A percentile compares a stretch with the other conserved stretches of the same genome.
Evolutionary conservation across 1,140 invertebrate genomes (phyloP).

Genomic region (Armadillidium nasatum): DNA sequence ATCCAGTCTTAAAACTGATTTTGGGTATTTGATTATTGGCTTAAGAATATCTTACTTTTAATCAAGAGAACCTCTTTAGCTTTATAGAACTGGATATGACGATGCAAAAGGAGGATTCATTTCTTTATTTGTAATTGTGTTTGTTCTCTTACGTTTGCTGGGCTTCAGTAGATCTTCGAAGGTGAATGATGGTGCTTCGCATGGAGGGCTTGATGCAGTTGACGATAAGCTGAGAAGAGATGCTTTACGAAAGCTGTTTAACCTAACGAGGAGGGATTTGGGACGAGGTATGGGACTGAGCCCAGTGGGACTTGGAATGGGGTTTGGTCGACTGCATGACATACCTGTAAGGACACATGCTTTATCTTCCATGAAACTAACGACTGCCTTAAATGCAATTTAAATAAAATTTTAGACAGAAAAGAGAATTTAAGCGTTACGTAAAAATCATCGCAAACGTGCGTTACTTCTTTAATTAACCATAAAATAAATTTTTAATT

Average conservation of each 20-base stretch:
- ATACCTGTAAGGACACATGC: constrained; percentile 32
- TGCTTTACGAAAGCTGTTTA: constrained; percentile 69
- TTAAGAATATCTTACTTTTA: no score
- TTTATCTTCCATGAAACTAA: not conserved
- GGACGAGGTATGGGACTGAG: constrained; percentile 43
- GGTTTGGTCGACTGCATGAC: constrained; percentile 19
- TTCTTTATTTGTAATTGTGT: not conserved
- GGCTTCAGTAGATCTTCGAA: constrained; percentile 74
- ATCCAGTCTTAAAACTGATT: constrained; percentile 5
- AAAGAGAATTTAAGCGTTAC: no score
- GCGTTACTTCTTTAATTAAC: no score
- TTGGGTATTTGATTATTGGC: no score
- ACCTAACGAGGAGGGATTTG: constrained; percentile 64
- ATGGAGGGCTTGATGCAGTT: constrained; percentile 46
- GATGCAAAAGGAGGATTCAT: not conserved
- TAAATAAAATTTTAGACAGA: no score
- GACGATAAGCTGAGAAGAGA: constrained; percentile 65
- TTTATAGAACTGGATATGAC: not conserved
- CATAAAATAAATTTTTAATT: no score
- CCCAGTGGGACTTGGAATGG: constrained; percentile 35
- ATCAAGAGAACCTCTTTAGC: no score
- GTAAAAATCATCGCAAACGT: no score
- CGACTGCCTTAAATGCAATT: no score
- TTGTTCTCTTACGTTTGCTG: constrained; percentile 49
- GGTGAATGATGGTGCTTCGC: constrained; percentile 62